phyloP scores from a whole-genome alignment of 2,888 invertebrate genomes.

The Abscondita cerata region DNA sequence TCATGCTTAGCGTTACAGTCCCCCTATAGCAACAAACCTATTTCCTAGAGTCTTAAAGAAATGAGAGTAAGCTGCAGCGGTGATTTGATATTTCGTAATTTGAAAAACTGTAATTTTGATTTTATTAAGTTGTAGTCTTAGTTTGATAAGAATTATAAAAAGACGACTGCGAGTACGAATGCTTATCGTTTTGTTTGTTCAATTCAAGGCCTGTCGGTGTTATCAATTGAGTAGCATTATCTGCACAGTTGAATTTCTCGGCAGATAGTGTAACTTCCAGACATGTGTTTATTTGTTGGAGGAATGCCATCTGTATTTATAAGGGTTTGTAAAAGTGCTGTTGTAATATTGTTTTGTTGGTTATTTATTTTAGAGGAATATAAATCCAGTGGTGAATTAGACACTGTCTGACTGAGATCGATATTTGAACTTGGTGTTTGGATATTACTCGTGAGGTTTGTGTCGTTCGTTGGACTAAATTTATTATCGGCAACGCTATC shows the following conservation, averaged over 20 bases:
- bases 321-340: conserved; percentile 56
- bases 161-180: conserved; percentile 58
- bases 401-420: conserved; percentile 59
- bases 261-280: conserved; percentile 55
- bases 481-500: conserved; percentile 60
- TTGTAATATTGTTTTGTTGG: conserved; percentile 57
- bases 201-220: conserved; percentile 49
- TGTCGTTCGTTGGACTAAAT: conserved; percentile 56
- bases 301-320: conserved; percentile 57
- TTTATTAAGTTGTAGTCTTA: conserved; percentile 51
- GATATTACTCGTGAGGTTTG: conserved; percentile 48
- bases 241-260: conserved; percentile 56
- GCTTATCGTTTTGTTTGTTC: conserved; percentile 53
- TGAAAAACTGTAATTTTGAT: conserved; percentile 44
- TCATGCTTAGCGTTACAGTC: conserved; percentile 3
- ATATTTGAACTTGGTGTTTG: conserved; percentile 50
- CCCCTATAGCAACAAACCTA: not conserved
- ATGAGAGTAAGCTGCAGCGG: not conserved
- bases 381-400: conserved; percentile 61
- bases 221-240: conserved; percentile 46
- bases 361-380: conserved; percentile 53
- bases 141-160: conserved; percentile 56
- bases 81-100: conserved; percentile 38
- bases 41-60: not conserved
- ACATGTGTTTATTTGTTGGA: conserved; percentile 56